These are phyloP conservation scores for Podarcis muralis DNA, from an alignment of 2,113 vertebrate species.

Conservation along the genomic window DNA sequence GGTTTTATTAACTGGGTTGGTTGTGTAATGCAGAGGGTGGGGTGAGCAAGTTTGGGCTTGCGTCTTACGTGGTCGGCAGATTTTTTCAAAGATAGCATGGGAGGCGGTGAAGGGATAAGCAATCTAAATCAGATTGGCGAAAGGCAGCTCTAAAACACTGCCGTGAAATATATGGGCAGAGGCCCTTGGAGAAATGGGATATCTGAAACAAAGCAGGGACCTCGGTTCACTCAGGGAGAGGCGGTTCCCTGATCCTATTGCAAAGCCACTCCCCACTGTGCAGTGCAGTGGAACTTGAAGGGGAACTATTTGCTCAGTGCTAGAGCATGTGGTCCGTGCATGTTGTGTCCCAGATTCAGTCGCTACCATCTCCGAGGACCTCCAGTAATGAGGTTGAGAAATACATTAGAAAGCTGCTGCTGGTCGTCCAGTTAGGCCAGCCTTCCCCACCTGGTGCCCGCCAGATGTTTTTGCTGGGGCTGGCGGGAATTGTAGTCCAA, in stretches of 20 bases:
- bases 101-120: fast-evolving
- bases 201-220: too few relatives aligned
- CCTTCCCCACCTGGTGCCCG: too few relatives aligned
- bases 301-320: background rate
- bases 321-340: background rate
- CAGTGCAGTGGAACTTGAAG: background rate
- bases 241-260: background rate
- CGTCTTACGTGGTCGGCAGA: background rate
- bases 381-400: background rate
- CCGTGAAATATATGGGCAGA: background rate
- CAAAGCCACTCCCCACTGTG: background rate
- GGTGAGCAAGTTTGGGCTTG: background rate
- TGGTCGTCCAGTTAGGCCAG: too few relatives aligned
- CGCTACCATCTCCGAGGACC: background rate
- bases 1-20: background rate
- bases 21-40: constrained; percentile 5
- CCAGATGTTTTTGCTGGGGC: too few relatives aligned
- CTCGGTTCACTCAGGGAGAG: too few relatives aligned
- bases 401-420: background rate
- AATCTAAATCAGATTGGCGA: background rate
- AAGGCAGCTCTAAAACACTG: too few relatives aligned
- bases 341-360: background rate
- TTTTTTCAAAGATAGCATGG: background rate
- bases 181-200: background rate
- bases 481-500: too few relatives aligned